Percentiles rank a stretch among this genome's conserved stretches.
phyloP scores from a whole-genome alignment of 2,797 vertebrate genomes.

The Cyprinella venusta region DNA sequence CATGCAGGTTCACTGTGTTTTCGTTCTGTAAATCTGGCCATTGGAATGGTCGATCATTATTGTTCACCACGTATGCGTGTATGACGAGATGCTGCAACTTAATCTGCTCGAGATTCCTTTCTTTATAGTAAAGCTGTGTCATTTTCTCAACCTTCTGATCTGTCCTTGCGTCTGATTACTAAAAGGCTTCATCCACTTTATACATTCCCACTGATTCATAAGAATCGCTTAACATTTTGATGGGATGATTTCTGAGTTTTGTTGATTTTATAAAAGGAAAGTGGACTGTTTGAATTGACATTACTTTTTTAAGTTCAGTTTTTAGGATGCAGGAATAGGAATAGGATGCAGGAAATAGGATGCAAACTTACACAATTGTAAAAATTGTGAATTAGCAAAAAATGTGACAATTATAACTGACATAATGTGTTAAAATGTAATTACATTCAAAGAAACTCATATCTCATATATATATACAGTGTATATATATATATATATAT shows the following conservation, averaged over 20 bases:
- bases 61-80: conserved; percentile 82
- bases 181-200: neutral
- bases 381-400: too few relatives aligned
- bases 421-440: neutral
- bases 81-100: conserved; percentile 80
- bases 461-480: too few relatives aligned
- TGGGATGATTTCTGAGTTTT: neutral
- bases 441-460: neutral
- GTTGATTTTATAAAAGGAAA: too few relatives aligned
- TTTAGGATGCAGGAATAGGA: too few relatives aligned
- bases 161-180: conserved; percentile 47
- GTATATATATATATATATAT: too few relatives aligned
- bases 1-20: conserved; percentile 76
- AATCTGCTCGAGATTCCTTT: conserved; percentile 79
- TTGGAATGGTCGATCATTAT: conserved; percentile 74
- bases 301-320: neutral
- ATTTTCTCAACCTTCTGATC: conserved; percentile 75
- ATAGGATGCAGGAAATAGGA: too few relatives aligned
- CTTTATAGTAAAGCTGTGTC: conserved; percentile 85
- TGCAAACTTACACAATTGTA: neutral
- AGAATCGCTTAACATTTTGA: neutral
- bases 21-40: conserved; percentile 71
- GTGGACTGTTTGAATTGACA: neutral
- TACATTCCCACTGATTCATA: neutral
- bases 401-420: too few relatives aligned